Evolutionary conservation across 2,888 invertebrate species (phyloP), one percentile per base, ranked within the genome.

Genomic region (Ferrisia virgata): DNA sequence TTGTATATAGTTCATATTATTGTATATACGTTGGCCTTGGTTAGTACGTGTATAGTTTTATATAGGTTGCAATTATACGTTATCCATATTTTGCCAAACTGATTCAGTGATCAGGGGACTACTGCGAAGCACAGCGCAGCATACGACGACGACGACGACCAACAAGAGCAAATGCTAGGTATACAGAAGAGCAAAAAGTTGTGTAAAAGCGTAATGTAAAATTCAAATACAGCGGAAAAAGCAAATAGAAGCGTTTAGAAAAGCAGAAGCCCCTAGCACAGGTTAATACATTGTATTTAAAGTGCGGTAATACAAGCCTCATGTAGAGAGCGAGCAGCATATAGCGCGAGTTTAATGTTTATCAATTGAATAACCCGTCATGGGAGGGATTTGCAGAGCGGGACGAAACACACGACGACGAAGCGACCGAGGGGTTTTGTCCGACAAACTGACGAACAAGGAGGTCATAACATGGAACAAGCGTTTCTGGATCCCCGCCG

Each of bases 361-460:
- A 76, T 76, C 36, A 76, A 76, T 76, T 76, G 72, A 76, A 76
- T 76, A 69, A 36, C 36, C 72, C 72, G 72, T 76, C 33, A 76
- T 31, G 81, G 53, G 81, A 58, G 53, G 81, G 81, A 58, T 28
- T 58, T 81, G 43, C n/a, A 18, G 53, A 53, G 22, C 53, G 53
- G 53, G 53, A 22, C 22, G 22, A 22, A 8, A 5, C 22, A 79
- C 25, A 18, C n/a, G 5, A 13, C n/a, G 47, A 28, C 81, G 81
- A 31, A 64, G 64, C n/a, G n/a, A 39, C 18, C 58, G 58, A 82
- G 64, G 82, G 82, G 82, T 82, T 82, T 82, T 84, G 84, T 83
- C 69, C 81, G 81, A 85, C 85, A 85, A 85, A 85, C 84, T 85
- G 85, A 85, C 84, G 85, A 85, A 85, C 85, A 85, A 85, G 85